Percentiles rank a stretch among this genome's conserved stretches.
Evolutionary conservation across 2,888 invertebrate genomes (phyloP).

Genomic region (Agonopterix heracliana): DNA sequence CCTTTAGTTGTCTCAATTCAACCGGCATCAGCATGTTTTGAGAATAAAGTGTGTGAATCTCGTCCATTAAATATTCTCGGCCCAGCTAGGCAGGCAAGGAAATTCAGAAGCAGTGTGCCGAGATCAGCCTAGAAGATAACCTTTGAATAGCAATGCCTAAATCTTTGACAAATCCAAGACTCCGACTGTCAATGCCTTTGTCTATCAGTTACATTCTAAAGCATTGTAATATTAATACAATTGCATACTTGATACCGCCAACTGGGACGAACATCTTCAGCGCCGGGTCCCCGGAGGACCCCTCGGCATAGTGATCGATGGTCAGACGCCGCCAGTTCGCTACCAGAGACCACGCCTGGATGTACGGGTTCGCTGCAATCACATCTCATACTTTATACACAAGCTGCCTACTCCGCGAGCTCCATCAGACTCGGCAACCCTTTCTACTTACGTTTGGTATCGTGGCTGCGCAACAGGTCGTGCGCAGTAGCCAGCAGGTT

Average conservation of each 20-base stretch:
- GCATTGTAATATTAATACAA: no score
- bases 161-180: no score
- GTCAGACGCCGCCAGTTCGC: conserved; percentile 44
- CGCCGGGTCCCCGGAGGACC: conserved; percentile 32
- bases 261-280: neutral
- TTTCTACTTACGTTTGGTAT: neutral
- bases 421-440: neutral
- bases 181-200: no score
- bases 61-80: no score
- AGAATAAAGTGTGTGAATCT: no score
- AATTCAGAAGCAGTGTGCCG: no score
- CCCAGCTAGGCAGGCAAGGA: no score
- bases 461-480: neutral
- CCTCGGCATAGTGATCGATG: conserved; percentile 21
- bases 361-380: conserved; percentile 31
- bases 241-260: neutral
- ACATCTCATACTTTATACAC: neutral
- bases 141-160: no score
- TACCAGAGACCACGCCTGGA: conserved; percentile 42
- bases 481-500: neutral
- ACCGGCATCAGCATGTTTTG: no score
- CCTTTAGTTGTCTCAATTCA: no score
- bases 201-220: no score
- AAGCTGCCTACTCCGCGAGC: neutral
- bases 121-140: no score